Base-by-base conservation (phyloP, 2,888 invertebrate genomes). In the Stratiomys singularior region DNA sequence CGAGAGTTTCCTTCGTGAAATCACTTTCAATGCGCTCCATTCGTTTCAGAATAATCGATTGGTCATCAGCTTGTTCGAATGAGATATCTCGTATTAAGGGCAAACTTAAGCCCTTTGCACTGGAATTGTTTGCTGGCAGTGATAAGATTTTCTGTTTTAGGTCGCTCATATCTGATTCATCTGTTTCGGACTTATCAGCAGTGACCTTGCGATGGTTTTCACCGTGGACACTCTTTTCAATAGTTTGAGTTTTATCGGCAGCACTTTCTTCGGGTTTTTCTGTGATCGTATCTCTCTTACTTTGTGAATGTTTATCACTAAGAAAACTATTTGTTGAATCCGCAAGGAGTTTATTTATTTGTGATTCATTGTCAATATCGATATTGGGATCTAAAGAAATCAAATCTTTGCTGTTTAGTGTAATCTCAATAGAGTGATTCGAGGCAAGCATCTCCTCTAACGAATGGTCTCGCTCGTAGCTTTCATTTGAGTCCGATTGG, bases 21-120 rank as follows among this genome's bases (percentile, higher is more conserved):
- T 87, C 87, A 1, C 81, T 81, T 0, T 86, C 82, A 0, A 87
- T 82, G 21, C 84, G 84, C 81, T 87, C 87, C 87, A 87, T 87
- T 80, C 83, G 85, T 66, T 86, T 87, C 0, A 83, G 78, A 56
- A 66, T 79, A 60, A 76, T 72, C 37, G 18, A 60, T 63, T 78
- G 78, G 69, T 77, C 81, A 64, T 81, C 81, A 23, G 78, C 78
- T 72, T 79, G 80, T 25, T 82, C 81, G 66, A 82, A 82, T 30
- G 83, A 82, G 0, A 78, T 71, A 78, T 77, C 37, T 76, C 44
- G 30, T 21, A 67, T 30, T 37, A 79, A 18, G 72, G 71, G 25
- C 27, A 64, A 0, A 76, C 58, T 64, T 77, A 78, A 1, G 67
- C n/a, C 63, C 13, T 58, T 37, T 37, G 30, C 11, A 69, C 47